Evolutionary conservation across 1,140 invertebrate genomes (phyloP).

Genomic region (Ceratina japonica): DNA sequence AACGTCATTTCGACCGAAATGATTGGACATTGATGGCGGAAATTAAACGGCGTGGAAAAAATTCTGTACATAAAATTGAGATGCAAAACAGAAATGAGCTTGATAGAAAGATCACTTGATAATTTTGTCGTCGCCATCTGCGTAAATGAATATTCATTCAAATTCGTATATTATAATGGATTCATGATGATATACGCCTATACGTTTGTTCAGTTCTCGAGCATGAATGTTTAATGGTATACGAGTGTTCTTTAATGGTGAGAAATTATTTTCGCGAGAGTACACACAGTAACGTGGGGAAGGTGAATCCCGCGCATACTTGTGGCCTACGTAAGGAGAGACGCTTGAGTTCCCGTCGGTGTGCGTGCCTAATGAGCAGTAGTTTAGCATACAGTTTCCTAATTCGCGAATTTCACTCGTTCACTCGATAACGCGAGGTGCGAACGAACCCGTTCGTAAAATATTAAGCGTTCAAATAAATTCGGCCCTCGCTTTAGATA

Average conservation of each 20-base stretch:
- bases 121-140: not conserved
- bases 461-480: not conserved
- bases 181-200: not conserved
- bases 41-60: no score
- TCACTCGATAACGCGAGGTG: constrained; percentile 7
- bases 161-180: not conserved
- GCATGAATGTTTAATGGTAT: constrained; percentile 12
- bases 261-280: not conserved
- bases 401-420: not conserved
- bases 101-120: not conserved
- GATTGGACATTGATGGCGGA: no score
- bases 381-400: not conserved
- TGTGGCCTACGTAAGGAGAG: not conserved
- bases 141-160: constrained; percentile 6
- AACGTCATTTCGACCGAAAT: no score
- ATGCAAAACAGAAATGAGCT: no score
- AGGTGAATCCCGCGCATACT: not conserved
- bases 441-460: not conserved
- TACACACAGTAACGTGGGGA: not conserved
- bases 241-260: not conserved
- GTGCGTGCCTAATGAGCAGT: not conserved
- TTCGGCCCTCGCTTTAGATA: not conserved
- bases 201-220: not conserved
- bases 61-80: not conserved
- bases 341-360: not conserved